Conservation (phyloP, 2,888 invertebrate genomes). For the Coleophora deauratella region DNA sequence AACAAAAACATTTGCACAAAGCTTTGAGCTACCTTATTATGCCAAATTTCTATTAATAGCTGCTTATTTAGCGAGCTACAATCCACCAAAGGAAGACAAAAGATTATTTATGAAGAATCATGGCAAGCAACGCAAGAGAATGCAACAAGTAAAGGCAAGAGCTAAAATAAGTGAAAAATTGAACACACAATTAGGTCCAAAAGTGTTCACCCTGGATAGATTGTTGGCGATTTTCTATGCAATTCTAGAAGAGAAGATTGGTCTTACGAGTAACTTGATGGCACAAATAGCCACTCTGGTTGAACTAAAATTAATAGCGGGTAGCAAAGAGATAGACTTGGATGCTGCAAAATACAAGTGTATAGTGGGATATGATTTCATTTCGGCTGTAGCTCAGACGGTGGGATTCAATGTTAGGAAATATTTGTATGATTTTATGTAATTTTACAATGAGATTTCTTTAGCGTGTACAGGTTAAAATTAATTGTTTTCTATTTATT, state of each 20-base stretch:
- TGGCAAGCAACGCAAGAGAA: conserved; percentile 80
- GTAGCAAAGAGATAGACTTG: conserved; percentile 82
- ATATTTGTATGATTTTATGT: conserved; percentile 82
- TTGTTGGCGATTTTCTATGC: conserved; percentile 92
- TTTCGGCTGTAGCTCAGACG: conserved; percentile 82
- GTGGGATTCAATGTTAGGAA: conserved; percentile 84
- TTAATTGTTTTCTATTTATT: no score
- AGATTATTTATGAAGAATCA: conserved; percentile 88
- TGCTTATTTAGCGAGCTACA: conserved; percentile 93
- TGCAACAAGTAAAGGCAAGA: conserved; percentile 75
- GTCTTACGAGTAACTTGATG: conserved; percentile 88
- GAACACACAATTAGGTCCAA: conserved; percentile 85
- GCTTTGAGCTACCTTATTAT: conserved; percentile 89
- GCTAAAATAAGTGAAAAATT: conserved; percentile 72
- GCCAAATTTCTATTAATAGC: conserved; percentile 93
- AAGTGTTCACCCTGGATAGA: conserved; percentile 86
- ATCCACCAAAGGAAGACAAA: conserved; percentile 91
- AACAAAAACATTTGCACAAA: conserved; percentile 75
- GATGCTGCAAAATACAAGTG: conserved; percentile 91
- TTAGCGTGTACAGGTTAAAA: no score
- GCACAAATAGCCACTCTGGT: conserved; percentile 92
- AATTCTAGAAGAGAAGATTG: conserved; percentile 88
- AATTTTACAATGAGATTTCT: conserved; percentile 14
- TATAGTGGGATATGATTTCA: conserved; percentile 87
- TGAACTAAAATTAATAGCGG: conserved; percentile 83